A percentile compares a stretch with the other conserved stretches of the same genome.
These are phyloP conservation scores for Diabrotica undecimpunctata DNA, from an alignment of 1,140 invertebrate species.

Conservation along the genomic window DNA sequence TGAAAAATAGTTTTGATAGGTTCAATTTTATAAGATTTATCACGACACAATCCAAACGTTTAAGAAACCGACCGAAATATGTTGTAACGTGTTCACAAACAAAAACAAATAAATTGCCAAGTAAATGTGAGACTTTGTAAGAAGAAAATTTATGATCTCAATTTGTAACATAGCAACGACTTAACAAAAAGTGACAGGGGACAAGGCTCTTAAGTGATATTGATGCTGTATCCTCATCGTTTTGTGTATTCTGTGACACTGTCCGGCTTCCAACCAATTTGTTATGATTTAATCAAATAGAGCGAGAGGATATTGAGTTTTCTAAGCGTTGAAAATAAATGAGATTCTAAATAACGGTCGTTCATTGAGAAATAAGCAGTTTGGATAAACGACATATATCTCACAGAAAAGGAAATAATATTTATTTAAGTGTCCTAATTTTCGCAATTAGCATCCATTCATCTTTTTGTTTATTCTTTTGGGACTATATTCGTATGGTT, in stretches of 20 bases:
- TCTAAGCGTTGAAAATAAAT: not conserved
- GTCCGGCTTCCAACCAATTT: not conserved
- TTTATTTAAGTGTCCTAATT: too few species aligned
- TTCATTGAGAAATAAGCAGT: too few species aligned
- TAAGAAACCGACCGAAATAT: too few species aligned
- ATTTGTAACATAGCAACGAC: not conserved
- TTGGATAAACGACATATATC: too few species aligned
- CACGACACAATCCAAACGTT: too few species aligned
- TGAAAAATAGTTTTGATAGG: too few species aligned
- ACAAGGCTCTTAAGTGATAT: slow-evolving; percentile 2
- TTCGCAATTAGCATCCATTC: too few species aligned
- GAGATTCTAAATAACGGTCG: not conserved
- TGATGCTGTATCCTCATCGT: not conserved
- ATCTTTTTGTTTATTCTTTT: too few species aligned
- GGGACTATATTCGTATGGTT: too few species aligned
- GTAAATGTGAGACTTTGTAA: not conserved
- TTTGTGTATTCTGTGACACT: slow-evolving; percentile 2
- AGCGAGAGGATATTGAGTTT: not conserved
- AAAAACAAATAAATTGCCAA: not conserved
- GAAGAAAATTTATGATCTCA: not conserved
- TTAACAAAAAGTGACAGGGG: not conserved
- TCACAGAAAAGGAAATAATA: too few species aligned
- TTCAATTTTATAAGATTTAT: too few species aligned
- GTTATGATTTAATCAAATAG: not conserved
- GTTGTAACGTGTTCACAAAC: not conserved